These are phyloP conservation scores for Peromyscus attwateri DNA, from an alignment of 2,797 vertebrate genomes.

Conservation along the genomic window DNA sequence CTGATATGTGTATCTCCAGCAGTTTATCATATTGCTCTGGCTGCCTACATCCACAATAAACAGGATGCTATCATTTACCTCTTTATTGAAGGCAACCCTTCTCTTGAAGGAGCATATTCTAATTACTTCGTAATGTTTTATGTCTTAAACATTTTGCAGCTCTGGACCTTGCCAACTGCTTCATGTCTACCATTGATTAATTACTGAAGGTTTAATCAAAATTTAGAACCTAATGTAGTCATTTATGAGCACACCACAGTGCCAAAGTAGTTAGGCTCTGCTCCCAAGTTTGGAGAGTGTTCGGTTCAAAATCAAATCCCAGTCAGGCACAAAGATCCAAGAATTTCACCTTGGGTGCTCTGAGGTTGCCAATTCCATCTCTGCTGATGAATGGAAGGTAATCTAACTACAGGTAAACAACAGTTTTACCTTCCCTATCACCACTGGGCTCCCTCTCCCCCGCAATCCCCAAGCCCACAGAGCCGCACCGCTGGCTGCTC, in stretches of 20 bases:
- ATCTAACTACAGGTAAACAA: conserved; percentile 75
- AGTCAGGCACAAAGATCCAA: conserved; percentile 85
- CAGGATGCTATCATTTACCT: conserved; percentile 94
- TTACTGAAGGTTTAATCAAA: conserved; percentile 93
- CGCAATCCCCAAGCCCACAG: conserved; percentile 40
- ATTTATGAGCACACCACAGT: conserved; percentile 88
- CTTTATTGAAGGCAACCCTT: conserved; percentile 92
- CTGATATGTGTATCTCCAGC: conserved; percentile 93
- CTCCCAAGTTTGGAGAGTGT: conserved; percentile 87
- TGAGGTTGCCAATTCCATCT: conserved; percentile 86
- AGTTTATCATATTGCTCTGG: conserved; percentile 94
- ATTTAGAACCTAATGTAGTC: conserved; percentile 92
- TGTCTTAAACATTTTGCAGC: conserved; percentile 92
- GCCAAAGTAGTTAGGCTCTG: conserved; percentile 90
- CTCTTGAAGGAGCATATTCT: conserved; percentile 91
- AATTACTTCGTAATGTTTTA: conserved; percentile 94
- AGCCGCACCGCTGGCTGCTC: conserved; percentile 55
- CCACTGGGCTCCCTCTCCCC: conserved; percentile 45
- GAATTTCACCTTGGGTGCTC: conserved; percentile 86
- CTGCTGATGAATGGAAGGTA: conserved; percentile 84
- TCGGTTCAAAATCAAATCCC: conserved; percentile 89
- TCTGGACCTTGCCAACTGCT: conserved; percentile 92
- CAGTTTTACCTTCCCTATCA: conserved; percentile 61
- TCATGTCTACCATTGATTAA: conserved; percentile 92
- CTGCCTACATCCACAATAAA: conserved; percentile 94